phyloP scores from a whole-genome alignment of 2,113 vertebrate genomes.

The Periophthalmus modestus region DNA sequence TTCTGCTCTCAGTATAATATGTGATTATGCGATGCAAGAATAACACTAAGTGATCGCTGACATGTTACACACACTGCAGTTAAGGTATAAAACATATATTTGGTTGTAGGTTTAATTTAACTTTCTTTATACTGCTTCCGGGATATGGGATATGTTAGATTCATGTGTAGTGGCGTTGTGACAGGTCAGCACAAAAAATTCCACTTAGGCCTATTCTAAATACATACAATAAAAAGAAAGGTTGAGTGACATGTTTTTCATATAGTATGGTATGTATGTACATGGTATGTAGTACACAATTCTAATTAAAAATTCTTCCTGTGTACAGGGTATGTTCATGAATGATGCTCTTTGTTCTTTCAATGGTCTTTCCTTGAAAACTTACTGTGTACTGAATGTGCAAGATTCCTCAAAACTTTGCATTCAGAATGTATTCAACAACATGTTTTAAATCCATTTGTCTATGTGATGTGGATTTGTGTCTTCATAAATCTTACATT shows the following conservation, averaged over 20 bases:
- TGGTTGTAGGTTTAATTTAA: too few species aligned
- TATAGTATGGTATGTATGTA: too few species aligned
- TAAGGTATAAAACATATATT: neutral
- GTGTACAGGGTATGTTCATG: neutral
- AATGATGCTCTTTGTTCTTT: neutral
- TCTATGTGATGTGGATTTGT: neutral
- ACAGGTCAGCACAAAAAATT: too few species aligned
- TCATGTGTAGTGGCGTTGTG: too few species aligned
- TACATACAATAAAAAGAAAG: too few species aligned
- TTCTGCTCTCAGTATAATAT: neutral
- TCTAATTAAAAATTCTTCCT: too few species aligned
- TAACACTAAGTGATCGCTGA: neutral
- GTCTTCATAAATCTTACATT: neutral
- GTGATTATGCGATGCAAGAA: neutral
- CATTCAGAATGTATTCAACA: too few species aligned
- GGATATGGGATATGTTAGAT: too few species aligned
- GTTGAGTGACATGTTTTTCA: too few species aligned
- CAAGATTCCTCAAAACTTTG: neutral
- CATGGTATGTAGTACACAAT: too few species aligned
- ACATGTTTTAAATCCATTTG: neutral
- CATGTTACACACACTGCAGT: neutral
- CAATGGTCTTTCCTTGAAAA: neutral
- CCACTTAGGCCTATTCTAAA: too few species aligned
- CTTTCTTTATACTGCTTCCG: too few species aligned
- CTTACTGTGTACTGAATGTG: neutral